Base-by-base conservation (phyloP, 2,888 invertebrate genomes). In the Eulithis prunata region DNA sequence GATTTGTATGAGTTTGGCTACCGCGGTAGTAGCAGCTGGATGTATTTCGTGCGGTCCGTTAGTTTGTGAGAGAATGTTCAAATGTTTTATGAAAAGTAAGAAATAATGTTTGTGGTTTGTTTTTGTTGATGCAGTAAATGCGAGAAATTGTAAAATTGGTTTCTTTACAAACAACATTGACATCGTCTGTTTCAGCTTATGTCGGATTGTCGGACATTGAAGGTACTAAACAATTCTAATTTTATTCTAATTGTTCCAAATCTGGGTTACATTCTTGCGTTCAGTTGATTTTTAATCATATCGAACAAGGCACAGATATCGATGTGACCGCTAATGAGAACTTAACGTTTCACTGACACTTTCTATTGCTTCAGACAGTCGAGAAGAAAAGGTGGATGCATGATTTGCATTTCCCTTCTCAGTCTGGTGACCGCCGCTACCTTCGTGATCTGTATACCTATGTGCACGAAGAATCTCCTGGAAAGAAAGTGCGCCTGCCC, bases 361-460 rank as follows among this genome's bases (percentile, higher is more conserved):
- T 53, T 45, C 7, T 21, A 45, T 74, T 78, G 76, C 78, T 78
- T 54, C 78, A 78, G 78, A 69, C 55, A 32, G 3, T 11, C 5
- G 5, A 47, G 46, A 13, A 57, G 52, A 61, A 21, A 54, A 62
- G 32, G 13, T 63, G 57, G 32, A 69, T 81, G 78, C 76, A 87
- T 86, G 86, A 83, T 86, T 84, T 87, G 85, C 73, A 69, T 86
- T 70, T 80, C 87, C 0, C 57, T 86, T 14, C 66, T 84, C 28
- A 78, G 81, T 67, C 14, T 85, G 32, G 28, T 85, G 13, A 78
- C 81, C 62, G 78, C 78, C 2, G 74, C 80, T 6, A 69, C 78
- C 0, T 38, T 83, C 2, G 62, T 86, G 11, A 52, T 78, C 58
- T 86, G 86, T 62, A 47, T 81, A 3, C 87, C 87, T 1, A 72